A percentile compares a stretch with the other conserved stretches of the same genome.
Evolutionary conservation across 1,140 invertebrate species (phyloP).

Genomic region (Euura saliciscinereae): DNA sequence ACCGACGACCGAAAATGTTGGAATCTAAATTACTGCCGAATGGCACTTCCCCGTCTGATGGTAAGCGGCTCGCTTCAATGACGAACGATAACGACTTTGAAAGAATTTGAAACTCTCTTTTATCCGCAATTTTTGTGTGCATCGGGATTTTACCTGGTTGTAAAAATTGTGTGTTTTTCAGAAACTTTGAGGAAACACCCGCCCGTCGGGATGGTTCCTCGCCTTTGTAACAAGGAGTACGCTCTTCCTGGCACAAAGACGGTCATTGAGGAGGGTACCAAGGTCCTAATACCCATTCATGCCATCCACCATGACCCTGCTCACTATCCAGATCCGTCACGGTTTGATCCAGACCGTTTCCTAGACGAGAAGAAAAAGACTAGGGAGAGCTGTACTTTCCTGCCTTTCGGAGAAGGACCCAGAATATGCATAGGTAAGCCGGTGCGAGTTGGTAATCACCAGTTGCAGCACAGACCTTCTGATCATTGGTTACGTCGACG

Average conservation of each 20-base stretch:
- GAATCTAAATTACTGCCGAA: too few species aligned
- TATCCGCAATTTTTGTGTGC: too few species aligned
- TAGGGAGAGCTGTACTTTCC: slow-evolving; percentile 52
- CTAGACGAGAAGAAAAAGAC: slow-evolving; percentile 53
- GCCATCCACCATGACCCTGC: slow-evolving; percentile 61
- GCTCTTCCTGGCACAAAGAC: slow-evolving; percentile 56
- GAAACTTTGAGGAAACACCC: slow-evolving; percentile 62
- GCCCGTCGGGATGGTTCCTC: slow-evolving; percentile 52
- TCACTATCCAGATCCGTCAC: slow-evolving; percentile 67
- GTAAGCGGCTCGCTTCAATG: too few species aligned
- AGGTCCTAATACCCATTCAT: slow-evolving; percentile 57
- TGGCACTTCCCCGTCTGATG: too few species aligned
- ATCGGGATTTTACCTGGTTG: too few species aligned
- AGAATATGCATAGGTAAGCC: slow-evolving; percentile 67
- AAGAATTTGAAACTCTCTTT: too few species aligned
- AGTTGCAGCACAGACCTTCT: neutral
- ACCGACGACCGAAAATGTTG: too few species aligned
- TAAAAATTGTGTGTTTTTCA: slow-evolving; percentile 19
- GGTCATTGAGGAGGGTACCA: slow-evolving; percentile 55
- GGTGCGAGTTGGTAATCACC: neutral
- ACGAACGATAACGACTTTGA: too few species aligned
- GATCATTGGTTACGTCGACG: neutral
- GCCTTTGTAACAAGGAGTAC: slow-evolving; percentile 55
- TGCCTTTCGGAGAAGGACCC: slow-evolving; percentile 71
- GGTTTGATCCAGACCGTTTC: slow-evolving; percentile 73